These are phyloP conservation scores for Adelosebastes latens DNA, from an alignment of 2,797 vertebrate genomes.

Conservation along the genomic window DNA sequence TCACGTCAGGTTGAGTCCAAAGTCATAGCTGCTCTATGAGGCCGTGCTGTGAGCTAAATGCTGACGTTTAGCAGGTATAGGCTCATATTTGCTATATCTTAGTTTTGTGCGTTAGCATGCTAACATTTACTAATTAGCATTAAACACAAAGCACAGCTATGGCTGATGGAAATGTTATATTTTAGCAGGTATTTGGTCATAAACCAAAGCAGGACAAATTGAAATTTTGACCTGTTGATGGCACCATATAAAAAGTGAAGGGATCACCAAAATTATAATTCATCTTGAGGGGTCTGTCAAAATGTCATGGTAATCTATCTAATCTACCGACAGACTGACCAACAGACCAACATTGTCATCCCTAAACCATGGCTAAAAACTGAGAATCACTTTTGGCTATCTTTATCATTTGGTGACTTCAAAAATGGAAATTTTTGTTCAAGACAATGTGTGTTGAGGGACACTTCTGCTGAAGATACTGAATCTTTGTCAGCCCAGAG, in stretches of 20 bases:
- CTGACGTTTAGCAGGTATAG: not conserved
- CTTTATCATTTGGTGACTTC: not conserved
- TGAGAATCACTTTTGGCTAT: not conserved
- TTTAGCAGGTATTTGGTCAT: not conserved
- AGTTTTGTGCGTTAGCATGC: not conserved
- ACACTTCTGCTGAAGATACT: not conserved
- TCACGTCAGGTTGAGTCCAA: not conserved
- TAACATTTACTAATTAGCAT: not conserved
- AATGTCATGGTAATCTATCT: not conserved
- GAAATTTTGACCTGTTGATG: not conserved
- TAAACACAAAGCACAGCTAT: not conserved
- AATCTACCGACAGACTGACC: not conserved
- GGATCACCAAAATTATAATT: not conserved
- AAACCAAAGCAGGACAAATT: not conserved
- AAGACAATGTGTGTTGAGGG: not conserved
- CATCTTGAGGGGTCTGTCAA: not conserved
- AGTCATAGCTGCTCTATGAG: not conserved
- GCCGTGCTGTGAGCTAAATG: not conserved
- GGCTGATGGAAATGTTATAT: not conserved
- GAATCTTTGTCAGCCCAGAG: too few relatives aligned
- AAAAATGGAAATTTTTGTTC: not conserved
- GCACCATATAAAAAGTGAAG: not conserved
- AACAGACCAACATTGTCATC: not conserved
- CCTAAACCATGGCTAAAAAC: not conserved
- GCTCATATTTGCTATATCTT: too few relatives aligned